These are phyloP conservation scores for Pammene aurita DNA, from an alignment of 2,888 invertebrate genomes.

Conservation along the genomic window DNA sequence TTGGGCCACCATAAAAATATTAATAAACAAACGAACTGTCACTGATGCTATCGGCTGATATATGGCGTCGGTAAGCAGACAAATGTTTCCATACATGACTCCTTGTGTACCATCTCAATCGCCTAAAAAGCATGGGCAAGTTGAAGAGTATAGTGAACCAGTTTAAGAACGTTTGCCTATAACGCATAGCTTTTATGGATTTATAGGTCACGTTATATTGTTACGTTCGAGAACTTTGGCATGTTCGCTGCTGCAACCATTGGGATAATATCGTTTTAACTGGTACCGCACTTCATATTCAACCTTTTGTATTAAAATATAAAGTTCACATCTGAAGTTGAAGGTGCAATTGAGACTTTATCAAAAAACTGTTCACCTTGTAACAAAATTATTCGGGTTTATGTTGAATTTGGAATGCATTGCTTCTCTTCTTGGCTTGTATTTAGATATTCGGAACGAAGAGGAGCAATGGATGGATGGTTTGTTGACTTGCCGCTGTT, in stretches of 20 bases:
- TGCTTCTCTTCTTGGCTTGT: conserved; percentile 17
- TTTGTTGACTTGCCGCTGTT: background rate
- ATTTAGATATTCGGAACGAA: background rate
- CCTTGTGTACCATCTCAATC: conserved; percentile 33
- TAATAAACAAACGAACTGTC: conserved; percentile 48
- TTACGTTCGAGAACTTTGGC: background rate
- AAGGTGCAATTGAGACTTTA: background rate
- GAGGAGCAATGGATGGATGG: conserved; percentile 9
- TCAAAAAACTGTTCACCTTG: conserved; percentile 20
- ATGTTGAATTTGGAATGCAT: conserved; percentile 28
- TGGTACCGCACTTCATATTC: background rate
- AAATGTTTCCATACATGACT: conserved; percentile 45
- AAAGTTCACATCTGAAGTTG: background rate
- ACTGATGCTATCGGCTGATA: conserved; percentile 51
- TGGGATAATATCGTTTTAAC: background rate
- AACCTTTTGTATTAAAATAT: background rate
- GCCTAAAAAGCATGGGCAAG: background rate
- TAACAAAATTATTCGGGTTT: background rate
- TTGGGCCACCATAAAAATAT: conserved; percentile 49
- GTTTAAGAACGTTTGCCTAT: background rate
- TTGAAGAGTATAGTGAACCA: background rate
- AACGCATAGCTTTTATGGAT: background rate
- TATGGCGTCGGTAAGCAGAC: conserved; percentile 49
- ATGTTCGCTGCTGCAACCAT: background rate
- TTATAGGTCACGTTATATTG: background rate